A percentile compares a stretch with the other conserved stretches of the same genome.
phyloP scores from a whole-genome alignment of 2,113 vertebrate species.

The Pelodiscus sinensis region DNA sequence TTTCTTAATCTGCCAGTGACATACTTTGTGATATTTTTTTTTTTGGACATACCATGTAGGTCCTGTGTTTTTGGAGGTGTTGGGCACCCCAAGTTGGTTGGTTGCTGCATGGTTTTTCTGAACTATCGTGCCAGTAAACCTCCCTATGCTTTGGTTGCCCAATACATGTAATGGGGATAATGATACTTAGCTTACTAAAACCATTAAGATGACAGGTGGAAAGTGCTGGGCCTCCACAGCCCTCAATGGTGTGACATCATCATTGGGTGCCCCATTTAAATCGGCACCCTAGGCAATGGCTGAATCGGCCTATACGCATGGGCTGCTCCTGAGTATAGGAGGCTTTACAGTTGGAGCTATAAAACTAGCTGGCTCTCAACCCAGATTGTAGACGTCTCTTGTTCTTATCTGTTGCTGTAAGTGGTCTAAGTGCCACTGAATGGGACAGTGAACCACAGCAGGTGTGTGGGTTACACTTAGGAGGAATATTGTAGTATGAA shows the following conservation, averaged over 20 bases:
- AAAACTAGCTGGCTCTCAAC: no score
- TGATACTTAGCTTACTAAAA: background rate
- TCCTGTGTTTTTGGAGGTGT: background rate
- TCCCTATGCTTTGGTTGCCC: background rate
- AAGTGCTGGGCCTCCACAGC: background rate
- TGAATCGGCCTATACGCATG: no score
- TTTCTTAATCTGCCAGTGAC: background rate
- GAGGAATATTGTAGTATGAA: background rate
- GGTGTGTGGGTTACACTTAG: no score
- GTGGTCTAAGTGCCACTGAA: no score
- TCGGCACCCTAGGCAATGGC: no score
- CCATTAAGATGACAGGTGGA: background rate
- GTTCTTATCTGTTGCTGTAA: no score
- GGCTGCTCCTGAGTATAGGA: no score
- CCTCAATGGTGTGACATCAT: no score
- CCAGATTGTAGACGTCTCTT: no score
- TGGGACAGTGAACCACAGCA: no score
- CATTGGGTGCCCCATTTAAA: no score
- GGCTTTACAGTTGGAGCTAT: no score
- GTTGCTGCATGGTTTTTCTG: background rate
- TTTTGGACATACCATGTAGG: background rate
- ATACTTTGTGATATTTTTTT: background rate
- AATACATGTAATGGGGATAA: background rate
- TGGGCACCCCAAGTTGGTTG: background rate
- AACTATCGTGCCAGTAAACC: background rate